Evolutionary conservation across 1,140 invertebrate species (phyloP).

Genomic region (Polyergus mexicanus): DNA sequence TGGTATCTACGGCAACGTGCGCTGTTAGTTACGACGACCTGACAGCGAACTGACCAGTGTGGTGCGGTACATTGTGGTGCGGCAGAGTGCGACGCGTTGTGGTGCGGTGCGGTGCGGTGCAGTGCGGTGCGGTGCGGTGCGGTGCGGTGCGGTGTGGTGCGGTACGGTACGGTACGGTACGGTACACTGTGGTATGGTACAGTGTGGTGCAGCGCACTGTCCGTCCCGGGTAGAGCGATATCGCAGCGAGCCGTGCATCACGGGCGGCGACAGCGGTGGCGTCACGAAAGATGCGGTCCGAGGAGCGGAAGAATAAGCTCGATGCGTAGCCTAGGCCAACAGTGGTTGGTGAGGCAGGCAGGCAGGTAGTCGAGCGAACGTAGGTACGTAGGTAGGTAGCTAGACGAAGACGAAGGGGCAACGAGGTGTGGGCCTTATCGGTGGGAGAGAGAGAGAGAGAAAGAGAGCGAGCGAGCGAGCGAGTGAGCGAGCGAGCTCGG

Average conservation of each 20-base stretch:
- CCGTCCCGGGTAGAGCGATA: constrained; percentile 58
- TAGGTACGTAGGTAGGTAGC: constrained; percentile 26
- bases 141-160: too few relatives aligned
- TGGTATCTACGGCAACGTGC: neutral
- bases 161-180: neutral
- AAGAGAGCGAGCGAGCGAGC: neutral
- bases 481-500: too few relatives aligned
- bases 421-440: constrained; percentile 15
- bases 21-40: neutral
- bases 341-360: constrained; percentile 45
- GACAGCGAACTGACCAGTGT: neutral
- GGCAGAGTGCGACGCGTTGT: neutral
- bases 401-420: neutral
- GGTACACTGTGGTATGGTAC: neutral
- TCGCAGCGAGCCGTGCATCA: constrained; percentile 69
- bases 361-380: constrained; percentile 35
- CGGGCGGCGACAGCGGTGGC: neutral
- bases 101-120: neutral
- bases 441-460: constrained; percentile 12
- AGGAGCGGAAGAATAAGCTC: constrained; percentile 61
- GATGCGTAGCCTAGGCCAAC: constrained; percentile 52
- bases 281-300: constrained; percentile 68
- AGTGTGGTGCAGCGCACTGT: constrained; percentile 17
- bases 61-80: neutral
- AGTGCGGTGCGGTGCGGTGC: neutral